Evolutionary conservation across 2,888 invertebrate genomes (phyloP).

Genomic region (Rambutsinella grinnellia): DNA sequence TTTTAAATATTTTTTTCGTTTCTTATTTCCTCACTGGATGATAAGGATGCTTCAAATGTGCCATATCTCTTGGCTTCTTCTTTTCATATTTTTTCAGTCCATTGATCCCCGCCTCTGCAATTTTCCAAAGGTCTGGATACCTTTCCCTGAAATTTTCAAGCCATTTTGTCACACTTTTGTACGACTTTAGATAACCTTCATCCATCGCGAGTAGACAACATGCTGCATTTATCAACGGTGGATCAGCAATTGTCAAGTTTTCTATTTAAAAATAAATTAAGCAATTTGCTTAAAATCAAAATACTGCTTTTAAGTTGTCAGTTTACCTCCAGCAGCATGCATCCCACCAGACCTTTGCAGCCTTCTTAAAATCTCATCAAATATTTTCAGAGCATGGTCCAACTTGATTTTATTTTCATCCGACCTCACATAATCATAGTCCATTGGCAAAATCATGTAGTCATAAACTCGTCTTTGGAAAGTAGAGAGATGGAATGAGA

Average conservation of each 20-base stretch:
- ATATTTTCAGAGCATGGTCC: constrained; percentile 76
- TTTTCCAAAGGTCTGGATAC: constrained; percentile 79
- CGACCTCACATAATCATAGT: constrained; percentile 82
- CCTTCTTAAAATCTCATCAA: constrained; percentile 78
- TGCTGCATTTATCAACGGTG: constrained; percentile 79
- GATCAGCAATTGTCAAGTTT: constrained; percentile 82
- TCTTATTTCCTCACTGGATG: constrained; percentile 72
- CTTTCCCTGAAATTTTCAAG: constrained; percentile 79
- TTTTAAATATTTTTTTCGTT: too few relatives aligned
- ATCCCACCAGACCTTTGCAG: constrained; percentile 66
- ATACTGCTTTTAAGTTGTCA: too few relatives aligned
- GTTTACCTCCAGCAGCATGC: constrained; percentile 76
- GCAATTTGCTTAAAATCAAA: neutral
- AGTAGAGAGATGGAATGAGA: constrained; percentile 83
- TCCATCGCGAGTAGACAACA: constrained; percentile 80
- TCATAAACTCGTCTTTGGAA: constrained; percentile 81
- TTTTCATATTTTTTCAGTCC: constrained; percentile 76
- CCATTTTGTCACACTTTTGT: constrained; percentile 76
- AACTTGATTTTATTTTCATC: constrained; percentile 78
- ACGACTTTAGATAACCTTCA: constrained; percentile 75
- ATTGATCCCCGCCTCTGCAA: constrained; percentile 78
- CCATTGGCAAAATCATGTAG: constrained; percentile 70
- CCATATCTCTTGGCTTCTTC: constrained; percentile 80
- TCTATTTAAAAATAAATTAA: constrained; percentile 69
- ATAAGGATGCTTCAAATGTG: constrained; percentile 79